Evolutionary conservation across 2,113 vertebrate genomes (phyloP).

Genomic region (Dasypus novemcinctus): DNA sequence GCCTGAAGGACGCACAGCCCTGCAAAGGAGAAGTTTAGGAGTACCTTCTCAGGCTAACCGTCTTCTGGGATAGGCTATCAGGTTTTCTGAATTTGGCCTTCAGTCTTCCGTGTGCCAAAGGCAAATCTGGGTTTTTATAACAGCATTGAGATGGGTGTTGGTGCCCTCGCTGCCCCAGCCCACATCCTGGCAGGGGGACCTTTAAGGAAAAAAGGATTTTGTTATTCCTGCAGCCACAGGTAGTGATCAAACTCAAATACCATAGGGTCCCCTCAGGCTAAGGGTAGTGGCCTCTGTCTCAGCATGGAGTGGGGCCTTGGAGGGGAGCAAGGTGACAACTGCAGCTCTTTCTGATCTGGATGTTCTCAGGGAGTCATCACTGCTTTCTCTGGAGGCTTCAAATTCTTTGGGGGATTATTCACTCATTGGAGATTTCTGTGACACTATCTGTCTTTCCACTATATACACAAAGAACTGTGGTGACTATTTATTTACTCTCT

Average conservation of each 20-base stretch:
- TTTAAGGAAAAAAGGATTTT: background rate
- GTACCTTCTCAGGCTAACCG: accelerated
- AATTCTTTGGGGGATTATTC: too few species aligned
- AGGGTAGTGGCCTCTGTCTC: background rate
- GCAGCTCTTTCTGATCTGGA: background rate
- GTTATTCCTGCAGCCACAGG: background rate
- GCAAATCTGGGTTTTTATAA: accelerated
- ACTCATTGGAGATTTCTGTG: background rate
- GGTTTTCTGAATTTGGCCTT: background rate
- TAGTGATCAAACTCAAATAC: background rate
- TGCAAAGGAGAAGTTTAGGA: accelerated
- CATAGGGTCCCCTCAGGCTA: accelerated
- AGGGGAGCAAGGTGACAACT: background rate
- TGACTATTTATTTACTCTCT: too few species aligned
- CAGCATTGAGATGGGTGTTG: background rate
- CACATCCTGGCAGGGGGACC: background rate
- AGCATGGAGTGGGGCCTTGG: background rate
- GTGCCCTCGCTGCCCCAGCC: too few species aligned
- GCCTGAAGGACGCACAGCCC: background rate
- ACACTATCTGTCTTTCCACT: background rate
- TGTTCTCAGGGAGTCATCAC: background rate
- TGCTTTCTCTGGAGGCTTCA: background rate
- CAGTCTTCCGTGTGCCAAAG: background rate
- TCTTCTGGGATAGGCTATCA: too few species aligned
- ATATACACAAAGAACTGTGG: accelerated